A percentile compares a stretch with the other conserved stretches of the same genome.
Conservation (phyloP, 1,140 invertebrate genomes). For the Epicauta chinensis region DNA sequence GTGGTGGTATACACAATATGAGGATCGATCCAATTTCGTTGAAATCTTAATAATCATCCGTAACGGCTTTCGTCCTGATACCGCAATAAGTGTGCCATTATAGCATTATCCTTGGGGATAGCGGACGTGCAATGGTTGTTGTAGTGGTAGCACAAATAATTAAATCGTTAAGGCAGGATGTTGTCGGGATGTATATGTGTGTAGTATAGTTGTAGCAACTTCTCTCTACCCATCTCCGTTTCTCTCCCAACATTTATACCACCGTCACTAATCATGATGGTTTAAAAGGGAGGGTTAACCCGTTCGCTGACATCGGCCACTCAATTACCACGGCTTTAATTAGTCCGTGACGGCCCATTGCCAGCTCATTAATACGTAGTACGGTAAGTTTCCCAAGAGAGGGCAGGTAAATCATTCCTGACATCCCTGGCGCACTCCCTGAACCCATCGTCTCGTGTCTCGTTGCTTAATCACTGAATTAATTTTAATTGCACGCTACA, state of each 20-base stretch:
- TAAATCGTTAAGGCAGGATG: not conserved
- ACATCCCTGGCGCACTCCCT: slow-evolving; percentile 23
- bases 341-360: slow-evolving; percentile 41
- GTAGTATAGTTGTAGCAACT: too few relatives aligned
- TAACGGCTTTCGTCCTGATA: slow-evolving; percentile 5
- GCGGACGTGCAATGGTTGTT: not conserved
- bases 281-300: slow-evolving; percentile 35
- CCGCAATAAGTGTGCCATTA: not conserved
- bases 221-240: too few relatives aligned
- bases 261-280: slow-evolving; percentile 31
- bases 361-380: slow-evolving; percentile 39
- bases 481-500: slow-evolving; percentile 35
- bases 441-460: slow-evolving; percentile 23
- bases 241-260: too few relatives aligned
- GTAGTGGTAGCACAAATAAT: not conserved
- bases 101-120: slow-evolving; percentile 8
- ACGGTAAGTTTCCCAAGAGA: slow-evolving; percentile 28
- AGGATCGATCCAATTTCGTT: slow-evolving; percentile 4
- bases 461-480: slow-evolving; percentile 36
- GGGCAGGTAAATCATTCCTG: slow-evolving; percentile 38
- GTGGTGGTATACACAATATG: not conserved
- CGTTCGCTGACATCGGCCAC: slow-evolving; percentile 39
- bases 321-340: slow-evolving; percentile 41
- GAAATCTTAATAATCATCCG: slow-evolving; percentile 5
- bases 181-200: not conserved